A percentile compares a stretch with the other conserved stretches of the same genome.
Conservation (phyloP, 2,113 vertebrate genomes). For the Eulacestoma nigropectus region DNA sequence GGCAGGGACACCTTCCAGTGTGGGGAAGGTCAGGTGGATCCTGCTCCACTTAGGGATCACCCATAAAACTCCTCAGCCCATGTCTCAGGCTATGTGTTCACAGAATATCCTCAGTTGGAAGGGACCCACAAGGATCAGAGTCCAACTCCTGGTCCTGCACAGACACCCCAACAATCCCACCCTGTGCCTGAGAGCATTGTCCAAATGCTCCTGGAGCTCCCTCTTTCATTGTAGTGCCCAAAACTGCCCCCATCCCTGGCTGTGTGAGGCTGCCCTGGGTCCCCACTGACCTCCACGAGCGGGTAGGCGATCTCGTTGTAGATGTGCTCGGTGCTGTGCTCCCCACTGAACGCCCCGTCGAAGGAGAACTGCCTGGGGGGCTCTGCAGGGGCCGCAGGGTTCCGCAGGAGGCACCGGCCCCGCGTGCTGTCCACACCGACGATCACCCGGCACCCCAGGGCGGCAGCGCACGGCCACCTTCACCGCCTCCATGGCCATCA, state of each 20-base stretch:
- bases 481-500: slow-evolving; percentile 80
- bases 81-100: fast-evolving
- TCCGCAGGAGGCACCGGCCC: slow-evolving; percentile 82
- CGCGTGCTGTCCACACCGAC: slow-evolving; percentile 69
- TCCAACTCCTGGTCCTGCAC: not conserved
- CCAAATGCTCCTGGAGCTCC: not conserved
- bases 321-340: slow-evolving; percentile 84
- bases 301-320: slow-evolving; percentile 86
- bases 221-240: not conserved
- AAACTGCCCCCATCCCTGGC: not conserved
- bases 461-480: slow-evolving; percentile 83
- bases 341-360: slow-evolving; percentile 77
- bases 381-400: slow-evolving; percentile 63
- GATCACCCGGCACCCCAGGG: slow-evolving; percentile 71
- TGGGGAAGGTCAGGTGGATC: not conserved
- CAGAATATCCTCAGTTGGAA: not conserved
- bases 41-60: not conserved
- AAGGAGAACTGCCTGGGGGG: slow-evolving; percentile 89
- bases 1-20: not conserved
- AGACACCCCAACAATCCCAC: not conserved
- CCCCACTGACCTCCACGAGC: slow-evolving; percentile 81
- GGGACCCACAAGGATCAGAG: too few relatives aligned
- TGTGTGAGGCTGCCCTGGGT: fast-evolving
- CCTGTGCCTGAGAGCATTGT: not conserved
- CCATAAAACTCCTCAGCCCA: not conserved